Evolutionary conservation across 1,140 invertebrate species (phyloP), one percentile per base, ranked within the genome.

Genomic region (Rhysida immarginata): DNA sequence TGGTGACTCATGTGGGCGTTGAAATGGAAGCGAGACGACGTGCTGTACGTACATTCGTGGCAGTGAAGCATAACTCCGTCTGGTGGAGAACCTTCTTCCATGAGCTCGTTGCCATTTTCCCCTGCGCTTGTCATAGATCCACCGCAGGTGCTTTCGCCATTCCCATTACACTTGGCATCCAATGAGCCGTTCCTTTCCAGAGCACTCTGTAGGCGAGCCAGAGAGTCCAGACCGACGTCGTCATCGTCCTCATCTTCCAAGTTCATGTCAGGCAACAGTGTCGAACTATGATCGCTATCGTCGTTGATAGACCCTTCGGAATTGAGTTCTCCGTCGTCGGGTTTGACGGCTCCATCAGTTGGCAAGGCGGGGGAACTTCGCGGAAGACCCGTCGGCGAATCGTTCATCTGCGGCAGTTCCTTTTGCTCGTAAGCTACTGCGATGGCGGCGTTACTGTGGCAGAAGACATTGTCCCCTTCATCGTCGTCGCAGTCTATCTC

Each of bases 391-490:
- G 45, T 48, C 21, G 45, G 45, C 11, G 45, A 25, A 3, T 25
- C 11, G 26, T 52, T 44, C 16, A 14, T 25, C 24, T 54, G n/a
- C 26, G 14, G 21, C 18, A 20, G 24, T 26, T 50, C 26, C 27
- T 42, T 14, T 44, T 5, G 23, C 55, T 48, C n/a, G 11, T 16
- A 44, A 24, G 18, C 44, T 11, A 26, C 46, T 11, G 44, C 54
- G 2, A 53, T n/a, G 5, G 29, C 24, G 24, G 16, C 56, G 21
- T 58, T 69, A 64, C 41, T 54, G 59, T 35, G 77, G 74, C 55
- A 73, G 69, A 58, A 81, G 74, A 64, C 81, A 79, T 27, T 75
- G 68, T 54, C 76, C 73, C 50, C 81, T 67, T 46, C 77, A 65
- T 1, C 75, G 24, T 74, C 62, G 0, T 76, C 73, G 14, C 55